Evolutionary conservation across 2,797 vertebrate species (phyloP), one percentile per base, ranked within the genome.

Genomic region (Ctenosaura bakeri): DNA sequence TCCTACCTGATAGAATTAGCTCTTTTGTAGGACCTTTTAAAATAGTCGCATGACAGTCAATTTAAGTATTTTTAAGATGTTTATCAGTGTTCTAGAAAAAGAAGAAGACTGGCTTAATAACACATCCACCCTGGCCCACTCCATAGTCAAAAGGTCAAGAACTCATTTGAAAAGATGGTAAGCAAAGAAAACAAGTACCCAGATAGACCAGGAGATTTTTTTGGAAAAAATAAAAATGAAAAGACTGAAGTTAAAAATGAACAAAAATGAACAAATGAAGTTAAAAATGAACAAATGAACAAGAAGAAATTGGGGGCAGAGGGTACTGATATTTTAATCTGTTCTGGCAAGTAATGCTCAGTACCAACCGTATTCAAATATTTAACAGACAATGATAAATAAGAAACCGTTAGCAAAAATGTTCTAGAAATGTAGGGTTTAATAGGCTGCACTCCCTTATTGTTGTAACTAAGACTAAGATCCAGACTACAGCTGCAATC

Each of bases 11-110:
- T 92, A 62, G 87, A 91, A 78, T 13, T 88, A 46, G 24, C 74
- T 69, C 0, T 22, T n/a, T 38, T n/a, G 52, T 84, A 86, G 54
- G n/a, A 29, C 1, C 29, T 93, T 87, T 94, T 89, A 78, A 76
- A 79, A 88, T 89, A 80, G 92, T 74, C 92, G 86, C 5, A 52
- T 1, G 22, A 29, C 5, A 86, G 95, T 93, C 79, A 93, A 90
- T 84, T 92, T 90, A 82, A n/a, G 38, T 35, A n/a, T 81, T 71
- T 54, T 52, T 79, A 79, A 79, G 13, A 13, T 79, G 52, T 32
- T 10, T 52, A 32, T 50, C 50, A 52, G 20, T 52, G 29, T 46
- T 4, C 42, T 46, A 46, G 42, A 46, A 46, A 46, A 46, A 46
- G 42, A 46, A 46, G 42, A 46, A 71, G 46, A 85, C 52, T 46